Percentiles rank a stretch among this genome's conserved stretches.
phyloP scores from a whole-genome alignment of 2,888 invertebrate genomes.

The Drosophila antonietae region DNA sequence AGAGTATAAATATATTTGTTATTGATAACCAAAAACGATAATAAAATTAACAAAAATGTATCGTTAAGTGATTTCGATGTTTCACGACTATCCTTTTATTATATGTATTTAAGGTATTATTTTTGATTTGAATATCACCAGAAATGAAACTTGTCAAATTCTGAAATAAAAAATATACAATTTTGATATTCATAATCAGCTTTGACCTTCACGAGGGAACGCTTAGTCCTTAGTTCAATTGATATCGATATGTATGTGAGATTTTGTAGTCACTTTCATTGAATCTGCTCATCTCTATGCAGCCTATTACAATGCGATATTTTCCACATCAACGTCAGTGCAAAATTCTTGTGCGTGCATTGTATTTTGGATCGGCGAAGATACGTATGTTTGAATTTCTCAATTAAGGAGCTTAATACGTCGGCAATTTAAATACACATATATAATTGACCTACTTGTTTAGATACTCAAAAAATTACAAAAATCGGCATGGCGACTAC shows the following conservation, averaged over 20 bases:
- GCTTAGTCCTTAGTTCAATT: neutral
- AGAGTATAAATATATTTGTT: neutral
- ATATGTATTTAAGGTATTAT: neutral
- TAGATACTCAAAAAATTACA: constrained; percentile 22
- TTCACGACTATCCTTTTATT: neutral
- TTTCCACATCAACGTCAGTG: constrained; percentile 45
- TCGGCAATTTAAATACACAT: neutral
- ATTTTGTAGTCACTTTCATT: neutral
- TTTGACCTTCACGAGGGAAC: neutral
- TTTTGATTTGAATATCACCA: neutral
- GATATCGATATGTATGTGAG: constrained; percentile 31
- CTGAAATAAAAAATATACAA: neutral
- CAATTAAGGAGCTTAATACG: neutral
- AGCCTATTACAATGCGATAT: constrained; percentile 54
- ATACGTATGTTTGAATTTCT: constrained; percentile 27
- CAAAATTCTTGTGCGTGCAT: constrained; percentile 46
- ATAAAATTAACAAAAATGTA: neutral
- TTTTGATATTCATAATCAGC: neutral
- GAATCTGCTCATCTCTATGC: constrained; percentile 27
- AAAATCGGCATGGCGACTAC: constrained; percentile 40
- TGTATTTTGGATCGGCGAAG: constrained; percentile 29
- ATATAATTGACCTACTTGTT: neutral
- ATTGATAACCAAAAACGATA: neutral
- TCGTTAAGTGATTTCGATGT: neutral
- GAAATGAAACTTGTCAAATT: neutral